A percentile compares a stretch with the other conserved stretches of the same genome.
Conservation (phyloP, 2,113 vertebrate species). For the Pseudorectes ferrugineus region DNA sequence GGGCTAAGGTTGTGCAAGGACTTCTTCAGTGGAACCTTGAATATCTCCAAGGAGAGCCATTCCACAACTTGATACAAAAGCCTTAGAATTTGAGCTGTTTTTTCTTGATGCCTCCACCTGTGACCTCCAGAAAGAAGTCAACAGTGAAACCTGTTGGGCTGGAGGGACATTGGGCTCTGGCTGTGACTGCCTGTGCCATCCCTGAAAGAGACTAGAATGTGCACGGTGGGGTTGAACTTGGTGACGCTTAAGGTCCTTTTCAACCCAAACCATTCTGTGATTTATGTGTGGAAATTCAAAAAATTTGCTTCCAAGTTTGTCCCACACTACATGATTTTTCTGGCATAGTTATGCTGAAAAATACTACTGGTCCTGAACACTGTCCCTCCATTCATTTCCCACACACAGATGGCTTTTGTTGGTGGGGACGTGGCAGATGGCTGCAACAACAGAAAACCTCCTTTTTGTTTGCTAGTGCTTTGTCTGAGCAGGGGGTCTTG, state of each 20-base stretch:
- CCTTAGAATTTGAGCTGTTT: background rate
- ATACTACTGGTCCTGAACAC: background rate
- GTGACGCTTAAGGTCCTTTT: background rate
- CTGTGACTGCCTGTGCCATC: accelerated
- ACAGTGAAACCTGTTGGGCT: background rate
- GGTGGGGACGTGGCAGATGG: background rate
- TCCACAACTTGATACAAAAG: background rate
- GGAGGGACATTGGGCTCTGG: background rate
- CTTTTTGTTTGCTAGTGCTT: background rate
- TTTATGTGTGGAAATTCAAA: background rate
- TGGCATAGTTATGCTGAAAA: background rate
- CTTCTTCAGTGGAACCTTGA: background rate
- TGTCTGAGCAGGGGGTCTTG: accelerated
- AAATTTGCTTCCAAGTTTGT: background rate
- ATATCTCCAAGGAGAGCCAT: background rate
- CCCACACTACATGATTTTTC: background rate
- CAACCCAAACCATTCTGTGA: background rate
- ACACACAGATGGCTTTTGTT: background rate
- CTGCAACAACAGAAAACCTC: background rate
- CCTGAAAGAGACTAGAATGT: background rate
- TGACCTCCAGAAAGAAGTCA: background rate
- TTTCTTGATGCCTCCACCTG: background rate
- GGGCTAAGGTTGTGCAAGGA: background rate
- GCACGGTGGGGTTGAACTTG: background rate
- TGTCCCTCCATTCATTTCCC: background rate